Conservation (phyloP, 1,140 invertebrate genomes). For the Oreohelix idahoensis region DNA sequence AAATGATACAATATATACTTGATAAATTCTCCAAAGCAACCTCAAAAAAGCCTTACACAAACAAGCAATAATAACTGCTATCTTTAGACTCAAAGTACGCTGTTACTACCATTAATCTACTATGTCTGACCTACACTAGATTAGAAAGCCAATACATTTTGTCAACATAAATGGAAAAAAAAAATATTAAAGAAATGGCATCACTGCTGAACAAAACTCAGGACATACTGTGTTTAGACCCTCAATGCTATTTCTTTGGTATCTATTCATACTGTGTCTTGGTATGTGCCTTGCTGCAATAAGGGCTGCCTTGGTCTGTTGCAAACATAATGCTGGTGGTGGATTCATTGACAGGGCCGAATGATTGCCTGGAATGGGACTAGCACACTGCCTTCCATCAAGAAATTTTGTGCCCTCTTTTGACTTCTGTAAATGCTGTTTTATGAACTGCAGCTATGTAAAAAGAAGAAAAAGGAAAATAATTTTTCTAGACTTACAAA, state of each 20-base stretch:
- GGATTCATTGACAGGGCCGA: conserved; percentile 64
- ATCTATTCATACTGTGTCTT: conserved; percentile 78
- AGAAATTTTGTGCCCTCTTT: conserved; percentile 61
- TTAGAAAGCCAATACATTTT: too few species aligned
- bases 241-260: conserved; percentile 82
- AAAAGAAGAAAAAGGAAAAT: too few species aligned
- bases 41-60: too few species aligned
- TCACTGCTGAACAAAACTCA: neutral
- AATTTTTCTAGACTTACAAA: too few species aligned
- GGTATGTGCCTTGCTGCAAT: conserved; percentile 75
- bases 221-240: conserved; percentile 81
- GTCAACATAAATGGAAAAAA: too few species aligned
- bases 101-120: too few species aligned
- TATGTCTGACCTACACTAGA: too few species aligned
- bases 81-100: too few species aligned
- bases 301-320: conserved; percentile 53
- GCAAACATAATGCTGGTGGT: conserved; percentile 47
- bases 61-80: too few species aligned
- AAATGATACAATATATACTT: too few species aligned
- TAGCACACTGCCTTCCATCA: conserved; percentile 60
- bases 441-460: conserved; percentile 49
- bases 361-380: conserved; percentile 69
- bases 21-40: too few species aligned
- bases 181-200: too few species aligned
- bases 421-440: conserved; percentile 65